A percentile compares a stretch with the other conserved stretches of the same genome.
Evolutionary conservation across 1,140 invertebrate genomes (phyloP).

Genomic region (Aphelinus atriplicis): DNA sequence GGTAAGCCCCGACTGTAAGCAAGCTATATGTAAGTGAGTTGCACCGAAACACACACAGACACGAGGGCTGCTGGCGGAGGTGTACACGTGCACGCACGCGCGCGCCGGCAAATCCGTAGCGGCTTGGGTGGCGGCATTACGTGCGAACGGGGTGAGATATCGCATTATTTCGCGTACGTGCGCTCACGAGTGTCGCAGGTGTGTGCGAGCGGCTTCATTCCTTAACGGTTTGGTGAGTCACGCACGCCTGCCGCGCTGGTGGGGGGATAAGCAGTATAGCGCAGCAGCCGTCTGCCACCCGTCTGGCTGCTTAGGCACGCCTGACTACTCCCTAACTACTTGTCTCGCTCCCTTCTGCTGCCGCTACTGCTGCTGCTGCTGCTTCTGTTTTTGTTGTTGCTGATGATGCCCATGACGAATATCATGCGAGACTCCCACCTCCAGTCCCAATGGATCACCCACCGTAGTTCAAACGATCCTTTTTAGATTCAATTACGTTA

Average conservation of each 20-base stretch:
- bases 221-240: constrained; percentile 65
- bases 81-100: not conserved
- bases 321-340: constrained; percentile 49
- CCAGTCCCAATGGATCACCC: too few species aligned
- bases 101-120: not conserved
- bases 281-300: constrained; percentile 58
- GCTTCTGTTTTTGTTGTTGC: too few species aligned
- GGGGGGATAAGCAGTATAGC: constrained; percentile 59
- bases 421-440: too few species aligned
- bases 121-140: not conserved
- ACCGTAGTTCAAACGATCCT: too few species aligned
- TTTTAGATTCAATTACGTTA: too few species aligned
- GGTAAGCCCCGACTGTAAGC: too few species aligned
- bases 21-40: too few species aligned
- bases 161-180: constrained; percentile 1
- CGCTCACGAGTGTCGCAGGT: constrained; percentile 45
- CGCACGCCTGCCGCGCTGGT: constrained; percentile 48
- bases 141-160: not conserved
- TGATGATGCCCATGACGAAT: too few species aligned
- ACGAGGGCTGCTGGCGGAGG: too few species aligned
- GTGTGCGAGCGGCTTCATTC: constrained; percentile 56
- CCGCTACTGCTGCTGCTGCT: too few species aligned
- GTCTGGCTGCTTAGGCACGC: constrained; percentile 55
- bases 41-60: too few species aligned
- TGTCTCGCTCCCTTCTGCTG: constrained; percentile 37